A percentile compares a stretch with the other conserved stretches of the same genome.
Conservation (phyloP, 2,797 vertebrate genomes). For the Gymnoscopelus braueri region DNA sequence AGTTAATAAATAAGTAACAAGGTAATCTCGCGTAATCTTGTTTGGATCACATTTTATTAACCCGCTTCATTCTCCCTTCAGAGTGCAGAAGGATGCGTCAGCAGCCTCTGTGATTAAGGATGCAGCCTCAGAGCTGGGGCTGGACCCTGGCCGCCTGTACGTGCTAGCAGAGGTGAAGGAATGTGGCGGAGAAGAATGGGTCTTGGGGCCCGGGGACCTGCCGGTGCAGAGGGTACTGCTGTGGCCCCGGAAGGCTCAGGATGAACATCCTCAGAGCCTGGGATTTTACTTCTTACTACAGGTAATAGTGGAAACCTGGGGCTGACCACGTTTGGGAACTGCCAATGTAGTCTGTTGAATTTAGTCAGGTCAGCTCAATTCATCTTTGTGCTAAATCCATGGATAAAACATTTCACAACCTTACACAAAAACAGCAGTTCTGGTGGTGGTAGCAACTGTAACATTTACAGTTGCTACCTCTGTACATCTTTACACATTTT, state of each 20-base stretch:
- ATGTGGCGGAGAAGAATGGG: constrained; percentile 96
- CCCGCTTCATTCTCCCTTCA: constrained; percentile 49
- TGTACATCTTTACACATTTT: too few relatives aligned
- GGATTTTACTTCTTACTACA: constrained; percentile 96
- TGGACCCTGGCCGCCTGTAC: constrained; percentile 87
- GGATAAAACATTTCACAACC: too few relatives aligned
- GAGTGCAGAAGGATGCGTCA: constrained; percentile 90
- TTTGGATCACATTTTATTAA: background rate
- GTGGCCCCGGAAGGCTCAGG: constrained; percentile 95
- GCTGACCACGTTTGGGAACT: too few relatives aligned
- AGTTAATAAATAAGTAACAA: background rate
- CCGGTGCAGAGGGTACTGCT: constrained; percentile 94
- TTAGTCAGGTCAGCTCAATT: background rate
- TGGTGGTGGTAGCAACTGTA: too few relatives aligned
- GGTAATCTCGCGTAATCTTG: background rate
- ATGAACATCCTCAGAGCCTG: constrained; percentile 87
- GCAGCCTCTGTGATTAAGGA: constrained; percentile 89
- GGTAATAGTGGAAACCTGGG: constrained; percentile 45
- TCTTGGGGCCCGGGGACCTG: constrained; percentile 91
- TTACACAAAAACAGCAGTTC: too few relatives aligned
- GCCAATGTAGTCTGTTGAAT: too few relatives aligned
- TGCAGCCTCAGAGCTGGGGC: constrained; percentile 80
- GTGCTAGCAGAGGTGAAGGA: constrained; percentile 97
- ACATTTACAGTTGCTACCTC: too few relatives aligned
- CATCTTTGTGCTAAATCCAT: too few relatives aligned